Conservation (phyloP, 2,113 vertebrate genomes). For the Acinonyx jubatus region DNA sequence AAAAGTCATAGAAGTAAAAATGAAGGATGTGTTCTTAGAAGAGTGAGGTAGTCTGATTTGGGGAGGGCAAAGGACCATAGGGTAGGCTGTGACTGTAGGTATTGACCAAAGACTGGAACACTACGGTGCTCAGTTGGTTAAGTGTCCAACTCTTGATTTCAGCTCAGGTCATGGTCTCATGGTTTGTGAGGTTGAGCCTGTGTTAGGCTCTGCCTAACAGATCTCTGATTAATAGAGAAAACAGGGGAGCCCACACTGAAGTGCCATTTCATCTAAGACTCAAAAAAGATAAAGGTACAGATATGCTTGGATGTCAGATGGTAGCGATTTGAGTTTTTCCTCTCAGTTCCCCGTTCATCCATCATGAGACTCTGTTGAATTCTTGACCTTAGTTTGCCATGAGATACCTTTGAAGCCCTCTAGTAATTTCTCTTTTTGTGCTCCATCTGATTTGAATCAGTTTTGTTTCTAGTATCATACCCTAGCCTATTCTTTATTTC, state of each 20-base stretch:
- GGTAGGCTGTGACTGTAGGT: neutral
- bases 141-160: too few species aligned
- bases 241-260: neutral
- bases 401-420: neutral
- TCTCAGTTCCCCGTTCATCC: neutral
- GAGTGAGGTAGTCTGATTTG: neutral
- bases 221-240: neutral
- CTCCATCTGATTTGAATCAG: neutral
- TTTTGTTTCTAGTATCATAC: neutral
- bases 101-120: neutral
- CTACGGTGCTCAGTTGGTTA: too few species aligned
- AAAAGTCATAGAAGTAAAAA: neutral
- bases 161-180: too few species aligned
- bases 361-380: neutral
- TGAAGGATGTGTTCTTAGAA: neutral
- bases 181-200: too few species aligned
- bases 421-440: neutral
- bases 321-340: neutral
- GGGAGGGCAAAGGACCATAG: accelerated
- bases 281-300: neutral
- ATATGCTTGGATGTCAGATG: neutral
- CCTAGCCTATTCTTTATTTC: neutral
- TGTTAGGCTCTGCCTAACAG: too few species aligned
- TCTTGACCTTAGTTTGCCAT: neutral
- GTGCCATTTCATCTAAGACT: neutral